Conservation (phyloP, 1,140 invertebrate species). For the Neotoxoptera formosana region DNA sequence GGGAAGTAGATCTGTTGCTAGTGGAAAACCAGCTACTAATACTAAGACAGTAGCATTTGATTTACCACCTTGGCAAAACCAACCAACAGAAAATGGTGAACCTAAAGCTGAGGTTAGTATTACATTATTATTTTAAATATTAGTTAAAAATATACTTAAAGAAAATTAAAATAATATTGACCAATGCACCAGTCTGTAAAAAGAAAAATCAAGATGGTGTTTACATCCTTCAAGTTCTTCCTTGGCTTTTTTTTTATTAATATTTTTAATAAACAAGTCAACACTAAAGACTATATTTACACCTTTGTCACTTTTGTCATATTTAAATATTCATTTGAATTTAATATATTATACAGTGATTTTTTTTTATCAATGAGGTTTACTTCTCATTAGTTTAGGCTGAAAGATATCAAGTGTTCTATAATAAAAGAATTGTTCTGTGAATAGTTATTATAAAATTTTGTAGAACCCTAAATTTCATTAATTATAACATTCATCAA, state of each 20-base stretch:
- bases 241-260: background rate
- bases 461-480: background rate
- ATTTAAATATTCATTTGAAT: background rate
- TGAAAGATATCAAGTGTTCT: background rate
- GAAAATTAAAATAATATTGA: background rate
- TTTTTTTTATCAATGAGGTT: background rate
- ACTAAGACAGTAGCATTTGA: constrained; percentile 51
- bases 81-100: constrained; percentile 53
- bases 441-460: background rate
- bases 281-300: background rate
- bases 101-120: constrained; percentile 37
- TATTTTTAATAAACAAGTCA: background rate
- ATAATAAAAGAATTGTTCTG: background rate
- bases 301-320: background rate
- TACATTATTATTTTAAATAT: background rate
- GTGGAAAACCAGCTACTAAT: constrained; percentile 24
- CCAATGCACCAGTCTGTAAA: background rate
- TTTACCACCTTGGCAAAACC: constrained; percentile 55
- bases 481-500: background rate
- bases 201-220: background rate
- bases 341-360: background rate
- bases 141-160: background rate
- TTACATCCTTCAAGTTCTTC: too few relatives aligned
- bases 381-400: background rate
- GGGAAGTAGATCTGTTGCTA: constrained; percentile 30